Evolutionary conservation across 1,140 invertebrate genomes (phyloP), one percentile per base, ranked within the genome.

Genomic region (Acromyrmex heyeri): DNA sequence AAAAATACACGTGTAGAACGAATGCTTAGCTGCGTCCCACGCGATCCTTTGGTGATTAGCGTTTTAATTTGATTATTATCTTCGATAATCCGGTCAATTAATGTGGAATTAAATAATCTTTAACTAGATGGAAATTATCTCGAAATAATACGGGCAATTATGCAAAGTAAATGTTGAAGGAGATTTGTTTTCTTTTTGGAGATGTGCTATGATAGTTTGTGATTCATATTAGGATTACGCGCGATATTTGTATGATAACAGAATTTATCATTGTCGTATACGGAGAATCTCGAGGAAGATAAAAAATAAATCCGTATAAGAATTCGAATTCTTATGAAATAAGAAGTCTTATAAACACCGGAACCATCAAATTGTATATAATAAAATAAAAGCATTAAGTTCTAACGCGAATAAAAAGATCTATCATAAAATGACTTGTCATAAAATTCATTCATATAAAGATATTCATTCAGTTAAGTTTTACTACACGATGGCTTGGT

Each of bases 361-460:
- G 50, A 61, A 44, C 44, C 57, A 16, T 73, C 77, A 93, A 93
- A 91, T 91, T 82, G 48, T 64, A 18, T 65, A 12, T n/a, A 38
- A 65, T n/a, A 65, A 89, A 91, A 93, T 91, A 91, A 91, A 92
- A 86, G 86, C 88, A 91, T 91, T 85, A 87, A 55, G 18, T 76
- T 38, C 38, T 67, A 86, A 91, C 24, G 79, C 65, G 85, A 88
- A 85, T 91, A 85, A 73, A 21, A 44, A 70, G 86, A 87, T 55
- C 48, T 50, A 8, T 16, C 48, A 16, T 50, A 50, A 50, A 50
- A 50, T 16, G 14, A 50, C 48, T 81, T 77, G 88, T 92, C 90
- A 73, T 94, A 93, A 93, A 93, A 76, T 86, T 92, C 93, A 93
- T 94, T 94, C 92, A 93, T 92, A 53, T 81, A 12, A 76, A 38